Conservation (phyloP, 2,888 invertebrate species). For the Calameuta pallipes region DNA sequence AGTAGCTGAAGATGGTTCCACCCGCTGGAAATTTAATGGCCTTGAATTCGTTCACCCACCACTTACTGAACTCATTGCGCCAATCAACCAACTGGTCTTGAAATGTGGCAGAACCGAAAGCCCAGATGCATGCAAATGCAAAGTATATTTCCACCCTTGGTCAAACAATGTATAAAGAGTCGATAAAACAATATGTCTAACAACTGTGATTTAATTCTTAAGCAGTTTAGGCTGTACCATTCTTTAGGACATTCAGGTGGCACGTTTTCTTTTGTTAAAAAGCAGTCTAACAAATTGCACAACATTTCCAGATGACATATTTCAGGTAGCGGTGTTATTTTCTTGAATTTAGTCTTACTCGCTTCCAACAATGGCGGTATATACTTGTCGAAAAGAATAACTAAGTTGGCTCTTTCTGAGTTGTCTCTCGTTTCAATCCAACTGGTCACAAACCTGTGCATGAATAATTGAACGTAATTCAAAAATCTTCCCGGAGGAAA, state of each 20-base stretch:
- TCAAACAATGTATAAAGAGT: neutral
- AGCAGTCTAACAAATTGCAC: slow-evolving; percentile 86
- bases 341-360: slow-evolving; percentile 80
- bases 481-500: neutral
- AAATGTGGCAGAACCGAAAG: slow-evolving; percentile 91
- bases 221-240: slow-evolving; percentile 68
- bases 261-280: slow-evolving; percentile 82
- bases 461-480: neutral
- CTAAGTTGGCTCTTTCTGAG: slow-evolving; percentile 82
- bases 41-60: slow-evolving; percentile 95
- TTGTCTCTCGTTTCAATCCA: slow-evolving; percentile 85
- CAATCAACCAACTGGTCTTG: slow-evolving; percentile 93
- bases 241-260: slow-evolving; percentile 93
- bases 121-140: slow-evolving; percentile 91
- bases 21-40: slow-evolving; percentile 86
- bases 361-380: slow-evolving; percentile 86
- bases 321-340: slow-evolving; percentile 91
- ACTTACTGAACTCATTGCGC: slow-evolving; percentile 94
- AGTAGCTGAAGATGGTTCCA: slow-evolving; percentile 90
- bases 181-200: neutral
- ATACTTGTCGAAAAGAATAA: slow-evolving; percentile 93
- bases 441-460: slow-evolving; percentile 83
- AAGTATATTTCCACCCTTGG: slow-evolving; percentile 89
- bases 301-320: slow-evolving; percentile 90
- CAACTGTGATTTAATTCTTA: neutral